These are phyloP conservation scores for Aspidapion aeneum DNA, from an alignment of 2,888 invertebrate genomes.

Conservation along the genomic window DNA sequence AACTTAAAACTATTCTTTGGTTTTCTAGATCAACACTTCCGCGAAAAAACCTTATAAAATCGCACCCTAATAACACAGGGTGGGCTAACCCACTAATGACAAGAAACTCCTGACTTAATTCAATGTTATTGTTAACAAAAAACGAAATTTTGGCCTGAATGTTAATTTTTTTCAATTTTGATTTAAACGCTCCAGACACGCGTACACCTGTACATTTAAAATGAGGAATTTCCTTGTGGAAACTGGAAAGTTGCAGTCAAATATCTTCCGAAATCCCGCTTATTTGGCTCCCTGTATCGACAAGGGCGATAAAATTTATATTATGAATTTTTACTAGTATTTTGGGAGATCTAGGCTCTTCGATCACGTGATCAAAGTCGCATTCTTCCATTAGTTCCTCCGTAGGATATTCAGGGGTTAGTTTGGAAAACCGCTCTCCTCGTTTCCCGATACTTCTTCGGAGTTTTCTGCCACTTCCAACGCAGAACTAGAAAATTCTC, in stretches of 20 bases:
- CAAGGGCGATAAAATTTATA: neutral
- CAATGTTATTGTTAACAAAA: neutral
- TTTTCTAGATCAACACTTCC: slow-evolving; percentile 7
- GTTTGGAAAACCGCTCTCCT: too few species aligned
- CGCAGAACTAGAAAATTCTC: too few species aligned
- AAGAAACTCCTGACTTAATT: neutral
- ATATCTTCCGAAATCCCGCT: neutral
- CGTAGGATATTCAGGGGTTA: too few species aligned
- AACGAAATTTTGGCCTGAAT: neutral
- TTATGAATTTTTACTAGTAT: too few species aligned
- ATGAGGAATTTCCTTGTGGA: slow-evolving; percentile 1
- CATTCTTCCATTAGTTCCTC: too few species aligned
- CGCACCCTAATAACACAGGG: neutral
- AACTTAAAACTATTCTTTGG: slow-evolving; percentile 6
- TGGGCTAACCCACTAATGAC: neutral
- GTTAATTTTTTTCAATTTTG: neutral
- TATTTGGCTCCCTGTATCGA: neutral
- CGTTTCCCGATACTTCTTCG: too few species aligned
- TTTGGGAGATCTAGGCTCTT: too few species aligned
- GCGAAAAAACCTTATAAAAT: slow-evolving; percentile 4
- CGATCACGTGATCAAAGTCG: too few species aligned
- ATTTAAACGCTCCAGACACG: slow-evolving; percentile 10
- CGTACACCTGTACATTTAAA: slow-evolving; percentile 7
- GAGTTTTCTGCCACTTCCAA: too few species aligned
- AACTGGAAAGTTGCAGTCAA: neutral